Base-by-base conservation (phyloP, 2,797 vertebrate genomes). In the Falco berigora region DNA sequence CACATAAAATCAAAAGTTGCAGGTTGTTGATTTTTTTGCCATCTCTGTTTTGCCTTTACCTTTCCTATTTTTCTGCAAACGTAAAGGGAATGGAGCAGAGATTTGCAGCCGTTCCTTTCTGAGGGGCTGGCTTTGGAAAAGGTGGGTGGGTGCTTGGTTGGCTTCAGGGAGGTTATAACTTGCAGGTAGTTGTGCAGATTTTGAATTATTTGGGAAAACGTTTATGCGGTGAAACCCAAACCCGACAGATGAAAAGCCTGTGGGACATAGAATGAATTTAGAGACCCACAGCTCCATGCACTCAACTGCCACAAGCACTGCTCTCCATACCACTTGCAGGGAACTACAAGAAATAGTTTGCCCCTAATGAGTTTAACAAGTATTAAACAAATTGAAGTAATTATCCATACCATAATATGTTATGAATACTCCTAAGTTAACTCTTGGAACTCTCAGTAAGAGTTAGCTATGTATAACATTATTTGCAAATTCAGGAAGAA, bases 281-380 rank as follows among this genome's bases (percentile, higher is more conserved):
- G 42, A 34, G 8, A 80, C 5, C 16, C 25, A 21, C 6, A 58
- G 49, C 49, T 52, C 6, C 7, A 8, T 2, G 11, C 4, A 17
- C n/a, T 1, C 11, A 8, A 1, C 15, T 46, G 20, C n/a, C 1
- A 0, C 7, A 34, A 18, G 52, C 64, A 22, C 44, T 1, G 4
- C 32, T 52, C 21, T 53, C 13, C 8, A 0, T 7, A 0, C 19
- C 14, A 24, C 61, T 25, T 36, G 44, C 36, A 30, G 68, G 62
- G 59, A 49, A 4, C 25, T 10, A 21, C 21, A 15, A 55, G 34
- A 10, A 56, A 21, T 3, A 13, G 8, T 72, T 47, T 49, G 21
- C 7, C 32, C 61, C 47, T 69, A 21, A 30, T 61, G 7, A 18
- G 49, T 83, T 53, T 47, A 64, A 34, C 13, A 40, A 72, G 5